Evolutionary conservation across 1,140 invertebrate species (phyloP).

Genomic region (Pseudoatta argentina): DNA sequence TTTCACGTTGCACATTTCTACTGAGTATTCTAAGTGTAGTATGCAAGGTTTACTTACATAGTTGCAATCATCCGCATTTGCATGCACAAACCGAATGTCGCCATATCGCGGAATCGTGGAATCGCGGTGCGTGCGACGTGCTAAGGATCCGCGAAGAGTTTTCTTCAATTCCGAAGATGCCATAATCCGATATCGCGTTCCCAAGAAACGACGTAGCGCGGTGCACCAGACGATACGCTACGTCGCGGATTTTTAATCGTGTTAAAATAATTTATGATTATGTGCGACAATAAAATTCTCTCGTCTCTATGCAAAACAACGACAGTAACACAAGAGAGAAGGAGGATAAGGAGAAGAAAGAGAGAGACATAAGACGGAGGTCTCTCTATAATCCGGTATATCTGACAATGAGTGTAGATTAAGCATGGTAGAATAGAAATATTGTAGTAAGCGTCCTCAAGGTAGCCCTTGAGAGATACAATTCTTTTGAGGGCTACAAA

Average conservation of each 20-base stretch:
- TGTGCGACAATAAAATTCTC: conserved; percentile 42
- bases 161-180: conserved; percentile 46
- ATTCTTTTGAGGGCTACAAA: conserved; percentile 6
- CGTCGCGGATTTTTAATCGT: conserved; percentile 18
- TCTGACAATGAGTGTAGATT: conserved; percentile 33
- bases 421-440: conserved; percentile 26
- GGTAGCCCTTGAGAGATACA: not conserved
- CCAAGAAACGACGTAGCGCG: not conserved
- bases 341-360: not conserved
- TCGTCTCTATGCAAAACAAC: conserved; percentile 30
- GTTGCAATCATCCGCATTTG: conserved; percentile 1
- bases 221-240: not conserved
- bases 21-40: not conserved
- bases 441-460: conserved; percentile 24
- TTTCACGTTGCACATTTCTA: not conserved
- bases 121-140: conserved; percentile 1
- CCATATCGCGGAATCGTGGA: not conserved
- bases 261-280: conserved; percentile 48
- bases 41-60: conserved; percentile 18
- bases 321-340: not conserved
- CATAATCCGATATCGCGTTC: conserved; percentile 28
- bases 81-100: conserved; percentile 4
- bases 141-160: conserved; percentile 15
- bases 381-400: not conserved
- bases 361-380: not conserved